Base-by-base conservation (phyloP, 1,140 invertebrate species). In the Phenacoccus solenopsis region DNA sequence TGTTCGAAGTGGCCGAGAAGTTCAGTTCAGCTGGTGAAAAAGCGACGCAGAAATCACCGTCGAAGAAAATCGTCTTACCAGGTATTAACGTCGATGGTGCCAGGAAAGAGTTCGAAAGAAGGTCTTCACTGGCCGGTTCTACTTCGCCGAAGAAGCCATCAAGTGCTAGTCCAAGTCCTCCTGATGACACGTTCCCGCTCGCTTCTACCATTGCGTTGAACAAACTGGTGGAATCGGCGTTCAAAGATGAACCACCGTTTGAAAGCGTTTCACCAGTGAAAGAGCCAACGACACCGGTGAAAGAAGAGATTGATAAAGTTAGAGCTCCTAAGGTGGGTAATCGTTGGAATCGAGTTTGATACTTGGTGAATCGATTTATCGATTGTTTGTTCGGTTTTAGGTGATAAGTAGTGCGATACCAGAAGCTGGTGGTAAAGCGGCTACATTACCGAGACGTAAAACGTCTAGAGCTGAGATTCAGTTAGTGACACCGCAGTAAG, bases 81-180 rank as follows among this genome's bases (percentile, higher is more conserved):
- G 89, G 87, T 27, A 88, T 90, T 13, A 90, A 89, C 76, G 90
- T 92, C 1, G 88, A 87, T 70, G 90, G 88, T 76, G 90, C 88
- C 69, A 91, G 91, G 74, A 87, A 88, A 73, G 89, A 89, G 73
- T 93, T 91, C 77, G 90, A 93, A 88, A 79, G 88, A 85, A 27
- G 89, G 84, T 73, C 81, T 86, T 32, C 87, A 83, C 0, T 84
- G 75, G 57, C 80, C 22, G 68, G 22, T 24, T 10, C 22, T 59
- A 59, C 56, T 9, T 64, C 59, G 10, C 59, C 59, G 20, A 64
- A 64, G 25, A 64, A 64, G 16, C 9, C 59, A 24, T 24, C 25
- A 4, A 64, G 22, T 64, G 12, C 59, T 9, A 22, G 25, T 16
- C 3, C 59, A 5, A 24, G 22, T 64, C 59, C 59, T 25, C 21